Base-by-base conservation (phyloP, 2,797 vertebrate species). In the Falco peregrinus region DNA sequence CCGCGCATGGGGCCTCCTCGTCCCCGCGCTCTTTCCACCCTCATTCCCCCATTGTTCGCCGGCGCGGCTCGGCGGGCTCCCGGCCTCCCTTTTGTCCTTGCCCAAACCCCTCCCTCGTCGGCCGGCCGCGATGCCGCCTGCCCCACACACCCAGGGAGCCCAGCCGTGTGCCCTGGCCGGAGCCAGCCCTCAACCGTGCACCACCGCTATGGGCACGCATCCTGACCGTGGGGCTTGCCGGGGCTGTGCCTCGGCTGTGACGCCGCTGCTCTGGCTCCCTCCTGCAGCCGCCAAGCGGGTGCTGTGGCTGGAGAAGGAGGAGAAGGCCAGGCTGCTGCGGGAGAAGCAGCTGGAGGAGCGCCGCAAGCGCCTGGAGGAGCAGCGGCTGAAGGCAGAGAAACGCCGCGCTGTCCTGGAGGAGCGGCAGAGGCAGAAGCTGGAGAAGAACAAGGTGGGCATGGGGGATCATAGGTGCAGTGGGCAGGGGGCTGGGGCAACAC, bases 231-330 rank as follows among this genome's bases (percentile, higher is more conserved):
- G 88, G 50, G 59, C 50, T 75, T 35, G 7, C 54, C 2, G 8
- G 24, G 15, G 76, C 68, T 33, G 83, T 24, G 57, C 48, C 41
- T 8, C 4, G 1, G 53, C 53, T 54, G 76, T 0, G 6, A 96
- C 28, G 69, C 57, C 2, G 1, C 57, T 41, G 65, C 22, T 37
- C 51, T 3, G 18, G 19, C 19, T 73, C 35, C 65, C 25, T 76
- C 39, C n/a, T 11, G 3, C 71, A 99, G 99, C 99, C 45, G 98
- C 99, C 96, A 99, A 99, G 98, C 98, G 99, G 97, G 98, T 91
- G 26, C 98, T 99, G 97, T 99, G 99, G 99, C 97, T 99, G 97
- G 99, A 99, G 98, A 99, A 99, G 96, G 99, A 99, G 97, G 99
- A 99, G 96, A 99, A 98, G 91, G 99, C 99, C 0, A 98, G 98